Percentiles rank a stretch among this genome's conserved stretches.
Evolutionary conservation across 2,113 vertebrate genomes (phyloP).

Genomic region (Apus apus): DNA sequence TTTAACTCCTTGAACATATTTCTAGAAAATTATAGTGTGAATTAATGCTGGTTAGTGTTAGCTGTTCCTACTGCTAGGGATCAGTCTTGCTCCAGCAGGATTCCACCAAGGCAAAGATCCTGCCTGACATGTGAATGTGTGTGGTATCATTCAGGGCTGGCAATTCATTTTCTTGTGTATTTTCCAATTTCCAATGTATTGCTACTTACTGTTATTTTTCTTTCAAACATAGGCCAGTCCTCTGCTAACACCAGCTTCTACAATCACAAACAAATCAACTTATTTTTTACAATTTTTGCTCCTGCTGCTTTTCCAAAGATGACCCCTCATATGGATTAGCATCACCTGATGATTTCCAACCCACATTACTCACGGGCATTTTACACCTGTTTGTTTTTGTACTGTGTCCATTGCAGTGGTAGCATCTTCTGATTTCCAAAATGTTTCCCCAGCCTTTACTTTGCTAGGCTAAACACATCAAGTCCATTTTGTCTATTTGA

Average conservation of each 20-base stretch:
- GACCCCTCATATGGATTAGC: neutral
- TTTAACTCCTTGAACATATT: slow-evolving; percentile 47
- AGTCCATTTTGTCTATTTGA: neutral
- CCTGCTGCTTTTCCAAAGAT: neutral
- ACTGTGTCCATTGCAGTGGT: neutral
- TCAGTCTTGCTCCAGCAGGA: slow-evolving; percentile 1
- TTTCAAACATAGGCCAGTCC: neutral
- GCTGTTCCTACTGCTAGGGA: slow-evolving; percentile 9
- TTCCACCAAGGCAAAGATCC: neutral
- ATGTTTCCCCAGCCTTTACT: neutral
- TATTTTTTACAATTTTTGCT: neutral
- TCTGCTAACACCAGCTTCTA: neutral
- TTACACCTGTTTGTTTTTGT: neutral
- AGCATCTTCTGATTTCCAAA: neutral
- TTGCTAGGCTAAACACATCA: neutral
- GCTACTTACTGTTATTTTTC: neutral
- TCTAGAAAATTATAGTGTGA: slow-evolving; percentile 24
- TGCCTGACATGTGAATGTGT: neutral
- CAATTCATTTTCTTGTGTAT: neutral
- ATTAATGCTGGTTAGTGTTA: slow-evolving; percentile 20
- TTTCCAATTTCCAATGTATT: neutral
- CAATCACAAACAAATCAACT: neutral
- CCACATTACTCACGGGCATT: neutral
- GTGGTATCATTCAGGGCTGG: neutral
- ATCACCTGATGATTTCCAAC: neutral